These are phyloP conservation scores for Dufourea novaeangliae DNA, from an alignment of 1,140 invertebrate species.

Conservation along the genomic window DNA sequence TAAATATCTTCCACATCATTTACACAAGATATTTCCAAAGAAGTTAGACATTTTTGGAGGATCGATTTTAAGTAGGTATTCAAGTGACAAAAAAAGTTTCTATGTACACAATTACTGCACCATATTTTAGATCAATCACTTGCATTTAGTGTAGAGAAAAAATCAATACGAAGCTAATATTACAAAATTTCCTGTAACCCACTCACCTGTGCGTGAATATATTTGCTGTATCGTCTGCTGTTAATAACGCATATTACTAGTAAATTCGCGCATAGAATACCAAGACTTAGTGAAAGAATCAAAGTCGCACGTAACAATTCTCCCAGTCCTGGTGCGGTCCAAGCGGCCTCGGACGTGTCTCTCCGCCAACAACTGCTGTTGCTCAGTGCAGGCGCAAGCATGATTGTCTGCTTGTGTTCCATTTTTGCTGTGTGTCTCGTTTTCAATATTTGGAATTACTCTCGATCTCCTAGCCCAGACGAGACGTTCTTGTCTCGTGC, in stretches of 20 bases:
- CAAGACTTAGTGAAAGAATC: conserved; percentile 88
- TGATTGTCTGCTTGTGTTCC: conserved; percentile 81
- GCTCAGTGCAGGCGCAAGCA: conserved; percentile 88
- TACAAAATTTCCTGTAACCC: too few species aligned
- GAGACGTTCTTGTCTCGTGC: conserved; percentile 50
- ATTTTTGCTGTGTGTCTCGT: conserved; percentile 57
- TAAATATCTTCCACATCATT: too few species aligned
- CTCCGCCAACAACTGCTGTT: conserved; percentile 91
- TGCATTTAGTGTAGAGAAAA: too few species aligned
- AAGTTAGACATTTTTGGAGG: too few species aligned
- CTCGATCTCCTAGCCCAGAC: conserved; percentile 43
- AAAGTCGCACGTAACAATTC: conserved; percentile 88
- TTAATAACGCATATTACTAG: conserved; percentile 92
- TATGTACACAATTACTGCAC: too few species aligned
- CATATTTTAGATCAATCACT: too few species aligned
- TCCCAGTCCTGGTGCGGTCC: conserved; percentile 84
- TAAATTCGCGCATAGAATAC: conserved; percentile 89
- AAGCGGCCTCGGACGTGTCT: conserved; percentile 83
- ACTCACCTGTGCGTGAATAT: conserved; percentile 91
- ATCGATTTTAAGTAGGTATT: too few species aligned
- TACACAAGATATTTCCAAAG: too few species aligned
- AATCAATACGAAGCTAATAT: too few species aligned
- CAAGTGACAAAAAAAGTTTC: too few species aligned
- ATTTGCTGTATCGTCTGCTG: conserved; percentile 89
- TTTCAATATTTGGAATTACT: conserved; percentile 6